Percentiles rank a stretch among this genome's conserved stretches.
These are phyloP conservation scores for Tipula confusa DNA, from an alignment of 2,888 invertebrate species.

Conservation along the genomic window DNA sequence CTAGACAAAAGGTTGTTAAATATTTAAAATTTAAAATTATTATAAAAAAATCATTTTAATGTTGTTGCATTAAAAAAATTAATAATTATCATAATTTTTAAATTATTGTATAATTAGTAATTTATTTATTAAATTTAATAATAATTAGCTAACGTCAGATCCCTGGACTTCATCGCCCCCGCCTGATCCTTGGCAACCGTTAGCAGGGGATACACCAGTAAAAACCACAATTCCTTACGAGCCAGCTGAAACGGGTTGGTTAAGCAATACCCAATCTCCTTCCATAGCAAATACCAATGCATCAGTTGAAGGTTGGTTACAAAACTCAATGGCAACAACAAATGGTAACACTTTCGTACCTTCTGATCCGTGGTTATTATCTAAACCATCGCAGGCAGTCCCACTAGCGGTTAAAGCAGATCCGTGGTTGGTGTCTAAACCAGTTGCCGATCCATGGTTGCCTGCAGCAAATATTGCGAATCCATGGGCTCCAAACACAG, in stretches of 20 bases:
- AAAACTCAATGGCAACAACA: slow-evolving; percentile 37
- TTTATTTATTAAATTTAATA: background rate
- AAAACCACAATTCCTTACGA: slow-evolving; percentile 38
- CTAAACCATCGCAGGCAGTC: slow-evolving; percentile 36
- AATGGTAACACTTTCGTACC: background rate
- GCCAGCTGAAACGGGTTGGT: slow-evolving; percentile 31
- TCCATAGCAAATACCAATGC: slow-evolving; percentile 48
- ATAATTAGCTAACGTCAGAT: slow-evolving; percentile 42
- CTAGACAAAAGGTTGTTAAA: slow-evolving; percentile 47
- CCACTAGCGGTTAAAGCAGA: slow-evolving; percentile 38
- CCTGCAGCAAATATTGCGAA: slow-evolving; percentile 45
- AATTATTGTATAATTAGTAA: background rate
- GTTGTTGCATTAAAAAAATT: background rate
- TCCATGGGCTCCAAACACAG: slow-evolving; percentile 55
- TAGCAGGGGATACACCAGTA: slow-evolving; percentile 44
- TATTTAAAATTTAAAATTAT: background rate
- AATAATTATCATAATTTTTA: too few relatives aligned
- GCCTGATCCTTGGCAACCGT: slow-evolving; percentile 48
- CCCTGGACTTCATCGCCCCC: slow-evolving; percentile 49
- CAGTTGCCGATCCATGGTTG: slow-evolving; percentile 34
- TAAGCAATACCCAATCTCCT: slow-evolving; percentile 47
- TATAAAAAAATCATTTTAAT: background rate
- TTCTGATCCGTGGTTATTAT: slow-evolving; percentile 33
- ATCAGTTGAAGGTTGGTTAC: slow-evolving; percentile 49
- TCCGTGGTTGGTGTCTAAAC: slow-evolving; percentile 44